phyloP scores from a whole-genome alignment of 2,113 vertebrate species.

The Sebastes schlegelii region DNA sequence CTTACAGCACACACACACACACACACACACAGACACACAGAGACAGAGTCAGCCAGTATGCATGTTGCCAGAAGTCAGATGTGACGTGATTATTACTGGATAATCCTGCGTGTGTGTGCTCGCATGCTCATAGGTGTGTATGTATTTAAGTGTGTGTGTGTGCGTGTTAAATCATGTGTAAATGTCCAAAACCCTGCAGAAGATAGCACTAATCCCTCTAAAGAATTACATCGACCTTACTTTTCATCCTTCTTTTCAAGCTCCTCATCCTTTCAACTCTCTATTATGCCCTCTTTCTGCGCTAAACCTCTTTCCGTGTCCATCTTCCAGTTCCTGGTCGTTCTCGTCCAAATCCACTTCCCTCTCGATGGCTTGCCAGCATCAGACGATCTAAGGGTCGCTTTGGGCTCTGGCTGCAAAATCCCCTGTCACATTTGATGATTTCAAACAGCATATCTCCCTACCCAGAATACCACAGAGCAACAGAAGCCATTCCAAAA shows the following conservation, averaged over 20 bases:
- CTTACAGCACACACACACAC: slow-evolving; percentile 4
- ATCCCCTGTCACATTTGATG: slow-evolving; percentile 60
- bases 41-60: slow-evolving; percentile 1
- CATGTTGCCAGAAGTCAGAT: slow-evolving; percentile 68
- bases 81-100: slow-evolving; percentile 67
- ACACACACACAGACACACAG: not conserved
- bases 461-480: slow-evolving; percentile 26
- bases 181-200: slow-evolving; percentile 47
- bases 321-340: slow-evolving; percentile 43
- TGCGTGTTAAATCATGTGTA: slow-evolving; percentile 43
- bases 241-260: slow-evolving; percentile 52
- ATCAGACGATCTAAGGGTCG: slow-evolving; percentile 40
- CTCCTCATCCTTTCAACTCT: slow-evolving; percentile 47
- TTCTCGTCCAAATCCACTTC: slow-evolving; percentile 61
- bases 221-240: slow-evolving; percentile 58
- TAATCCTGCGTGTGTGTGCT: slow-evolving; percentile 53
- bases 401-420: slow-evolving; percentile 50
- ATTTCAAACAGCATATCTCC: slow-evolving; percentile 47
- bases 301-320: slow-evolving; percentile 46
- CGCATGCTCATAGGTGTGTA: slow-evolving; percentile 24
- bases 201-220: slow-evolving; percentile 65
- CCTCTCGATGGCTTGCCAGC: slow-evolving; percentile 45
- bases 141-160: slow-evolving; percentile 9
- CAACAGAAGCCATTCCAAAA: slow-evolving; percentile 26
- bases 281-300: slow-evolving; percentile 40